Percentiles rank a stretch among this genome's conserved stretches.
These are phyloP conservation scores for Heteronetta atricapilla DNA, from an alignment of 2,113 vertebrate species.

Conservation along the genomic window DNA sequence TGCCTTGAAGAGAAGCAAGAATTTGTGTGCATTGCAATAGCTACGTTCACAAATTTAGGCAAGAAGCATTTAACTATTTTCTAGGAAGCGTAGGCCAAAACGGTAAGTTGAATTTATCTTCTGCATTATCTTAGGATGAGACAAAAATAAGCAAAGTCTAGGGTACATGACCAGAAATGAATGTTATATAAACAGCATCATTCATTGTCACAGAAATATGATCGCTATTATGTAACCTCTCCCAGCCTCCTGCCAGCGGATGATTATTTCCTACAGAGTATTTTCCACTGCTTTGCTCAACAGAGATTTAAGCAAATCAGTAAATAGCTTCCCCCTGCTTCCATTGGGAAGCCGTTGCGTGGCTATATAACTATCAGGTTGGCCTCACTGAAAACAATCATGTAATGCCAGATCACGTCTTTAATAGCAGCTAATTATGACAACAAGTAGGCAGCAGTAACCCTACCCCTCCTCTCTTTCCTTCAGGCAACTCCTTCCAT, in stretches of 20 bases:
- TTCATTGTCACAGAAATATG: slow-evolving; percentile 1
- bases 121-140: background rate
- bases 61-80: background rate
- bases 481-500: background rate
- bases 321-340: background rate
- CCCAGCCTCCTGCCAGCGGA: background rate
- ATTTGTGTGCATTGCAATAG: background rate
- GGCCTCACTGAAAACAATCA: background rate
- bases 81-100: background rate
- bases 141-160: slow-evolving; percentile 13
- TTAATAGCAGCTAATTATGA: background rate
- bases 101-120: background rate
- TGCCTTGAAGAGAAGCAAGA: background rate
- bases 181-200: slow-evolving; percentile 20
- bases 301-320: slow-evolving; percentile 30
- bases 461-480: background rate
- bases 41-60: background rate
- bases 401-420: background rate
- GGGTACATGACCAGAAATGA: background rate
- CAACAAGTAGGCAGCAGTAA: background rate
- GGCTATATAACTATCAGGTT: background rate
- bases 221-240: slow-evolving; percentile 13
- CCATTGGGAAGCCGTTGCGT: background rate
- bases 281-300: slow-evolving; percentile 57
- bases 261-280: slow-evolving; percentile 36